phyloP scores from a whole-genome alignment of 2,797 vertebrate genomes.

The Myripristis jacobus region DNA sequence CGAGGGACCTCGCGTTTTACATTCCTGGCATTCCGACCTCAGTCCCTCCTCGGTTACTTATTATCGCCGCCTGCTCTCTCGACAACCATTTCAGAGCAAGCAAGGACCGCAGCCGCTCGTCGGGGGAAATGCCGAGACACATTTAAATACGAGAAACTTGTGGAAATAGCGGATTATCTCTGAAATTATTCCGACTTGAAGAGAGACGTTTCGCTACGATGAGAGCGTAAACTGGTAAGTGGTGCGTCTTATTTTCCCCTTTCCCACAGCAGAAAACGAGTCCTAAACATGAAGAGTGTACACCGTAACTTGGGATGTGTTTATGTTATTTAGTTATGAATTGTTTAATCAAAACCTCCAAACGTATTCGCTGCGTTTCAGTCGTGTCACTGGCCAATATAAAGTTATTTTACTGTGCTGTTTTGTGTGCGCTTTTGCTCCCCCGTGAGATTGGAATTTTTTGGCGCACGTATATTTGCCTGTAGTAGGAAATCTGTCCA shows the following conservation, averaged over 20 bases:
- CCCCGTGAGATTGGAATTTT: conserved; percentile 78
- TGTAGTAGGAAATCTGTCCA: conserved; percentile 69
- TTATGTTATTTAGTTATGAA: not conserved
- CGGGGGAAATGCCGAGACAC: conserved; percentile 60
- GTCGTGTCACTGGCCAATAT: not conserved
- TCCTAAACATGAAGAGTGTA: conserved; percentile 1
- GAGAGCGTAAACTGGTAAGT: conserved; percentile 79
- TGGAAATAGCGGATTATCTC: conserved; percentile 56
- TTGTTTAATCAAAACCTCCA: not conserved
- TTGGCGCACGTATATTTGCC: conserved; percentile 62
- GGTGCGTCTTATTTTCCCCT: conserved; percentile 10
- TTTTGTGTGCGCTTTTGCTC: conserved; percentile 65
- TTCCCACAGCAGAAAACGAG: conserved; percentile 1
- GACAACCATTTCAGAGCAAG: conserved; percentile 75
- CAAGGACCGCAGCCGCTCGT: conserved; percentile 50
- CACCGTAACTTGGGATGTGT: not conserved
- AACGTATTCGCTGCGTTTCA: not conserved
- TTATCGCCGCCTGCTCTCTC: conserved; percentile 80
- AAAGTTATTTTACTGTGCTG: conserved; percentile 37
- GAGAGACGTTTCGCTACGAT: conserved; percentile 47
- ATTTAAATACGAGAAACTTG: conserved; percentile 43
- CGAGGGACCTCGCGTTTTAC: conserved; percentile 90
- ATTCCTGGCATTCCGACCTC: conserved; percentile 93
- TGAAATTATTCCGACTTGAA: conserved; percentile 33
- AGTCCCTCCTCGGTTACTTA: conserved; percentile 86